Conservation (phyloP, 1,140 invertebrate genomes). For the Thaumatotibia leucotreta region DNA sequence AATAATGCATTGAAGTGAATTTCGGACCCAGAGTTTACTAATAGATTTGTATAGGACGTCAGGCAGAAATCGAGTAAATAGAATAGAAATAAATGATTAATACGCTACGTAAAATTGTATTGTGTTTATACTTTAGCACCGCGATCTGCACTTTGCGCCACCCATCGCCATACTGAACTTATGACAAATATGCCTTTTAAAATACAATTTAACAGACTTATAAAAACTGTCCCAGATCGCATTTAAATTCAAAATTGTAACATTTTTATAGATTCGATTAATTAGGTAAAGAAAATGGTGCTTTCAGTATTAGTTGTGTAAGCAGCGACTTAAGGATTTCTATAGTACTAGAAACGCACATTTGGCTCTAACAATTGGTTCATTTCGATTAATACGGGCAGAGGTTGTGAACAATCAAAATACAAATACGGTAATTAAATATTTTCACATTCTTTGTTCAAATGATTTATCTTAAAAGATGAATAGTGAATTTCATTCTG, state of each 20-base stretch:
- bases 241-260: slow-evolving; percentile 43
- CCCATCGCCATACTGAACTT: background rate
- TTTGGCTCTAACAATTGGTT: slow-evolving; percentile 32
- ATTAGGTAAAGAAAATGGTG: slow-evolving; percentile 67
- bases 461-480: background rate
- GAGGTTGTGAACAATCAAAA: slow-evolving; percentile 1
- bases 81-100: background rate
- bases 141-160: background rate
- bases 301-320: slow-evolving; percentile 73
- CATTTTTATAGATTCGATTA: slow-evolving; percentile 45
- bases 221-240: background rate
- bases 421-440: background rate
- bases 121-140: background rate
- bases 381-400: slow-evolving; percentile 4
- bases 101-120: background rate
- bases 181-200: slow-evolving; percentile 1
- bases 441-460: background rate
- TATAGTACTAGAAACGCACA: slow-evolving; percentile 45
- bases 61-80: background rate
- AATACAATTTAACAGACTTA: background rate
- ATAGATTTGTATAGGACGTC: background rate
- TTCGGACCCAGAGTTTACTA: no score
- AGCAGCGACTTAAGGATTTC: slow-evolving; percentile 40
- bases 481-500: background rate
- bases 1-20: no score